Evolutionary conservation across 2,888 invertebrate species (phyloP).

Genomic region (Liodrosophila aerea): DNA sequence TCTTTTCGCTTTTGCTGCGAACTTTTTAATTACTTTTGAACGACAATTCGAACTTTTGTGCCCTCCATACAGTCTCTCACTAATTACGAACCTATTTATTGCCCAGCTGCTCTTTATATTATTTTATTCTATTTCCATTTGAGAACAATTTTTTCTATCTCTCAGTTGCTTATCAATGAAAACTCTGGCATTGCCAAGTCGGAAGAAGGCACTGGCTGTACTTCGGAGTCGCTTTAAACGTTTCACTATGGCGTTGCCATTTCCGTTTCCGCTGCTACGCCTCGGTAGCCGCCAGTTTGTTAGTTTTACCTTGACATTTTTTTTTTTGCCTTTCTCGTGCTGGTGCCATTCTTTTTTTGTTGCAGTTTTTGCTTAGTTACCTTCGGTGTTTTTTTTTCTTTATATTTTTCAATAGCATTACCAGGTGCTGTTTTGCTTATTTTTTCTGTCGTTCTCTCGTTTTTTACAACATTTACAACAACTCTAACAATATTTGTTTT

Average conservation of each 20-base stretch:
- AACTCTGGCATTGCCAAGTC: conserved; percentile 31
- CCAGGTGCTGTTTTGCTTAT: conserved; percentile 23
- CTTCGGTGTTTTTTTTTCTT: conserved; percentile 21
- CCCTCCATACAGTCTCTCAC: conserved; percentile 55
- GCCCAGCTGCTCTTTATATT: conserved; percentile 19
- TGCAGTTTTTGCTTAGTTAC: conserved; percentile 45
- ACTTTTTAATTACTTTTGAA: conserved; percentile 76
- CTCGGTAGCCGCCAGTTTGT: conserved; percentile 53
- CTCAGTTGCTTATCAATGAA: conserved; percentile 58
- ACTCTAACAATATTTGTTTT: conserved; percentile 75
- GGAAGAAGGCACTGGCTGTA: conserved; percentile 39
- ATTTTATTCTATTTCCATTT: conserved; percentile 3
- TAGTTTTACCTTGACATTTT: conserved; percentile 77
- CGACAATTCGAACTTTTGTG: conserved; percentile 71
- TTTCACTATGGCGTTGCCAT: conserved; percentile 51
- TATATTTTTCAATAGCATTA: conserved; percentile 9
- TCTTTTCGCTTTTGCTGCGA: conserved; percentile 50
- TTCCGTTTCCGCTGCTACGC: conserved; percentile 68
- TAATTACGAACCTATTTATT: conserved; percentile 67
- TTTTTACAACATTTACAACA: conserved; percentile 47
- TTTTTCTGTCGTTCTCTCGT: not conserved
- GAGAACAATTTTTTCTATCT: conserved; percentile 14
- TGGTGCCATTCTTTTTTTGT: too few relatives aligned
- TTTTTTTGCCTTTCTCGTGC: conserved; percentile 8
- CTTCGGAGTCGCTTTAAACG: conserved; percentile 45